A percentile compares a stretch with the other conserved stretches of the same genome.
These are phyloP conservation scores for Lophius americanus DNA, from an alignment of 2,797 vertebrate genomes.

Conservation along the genomic window DNA sequence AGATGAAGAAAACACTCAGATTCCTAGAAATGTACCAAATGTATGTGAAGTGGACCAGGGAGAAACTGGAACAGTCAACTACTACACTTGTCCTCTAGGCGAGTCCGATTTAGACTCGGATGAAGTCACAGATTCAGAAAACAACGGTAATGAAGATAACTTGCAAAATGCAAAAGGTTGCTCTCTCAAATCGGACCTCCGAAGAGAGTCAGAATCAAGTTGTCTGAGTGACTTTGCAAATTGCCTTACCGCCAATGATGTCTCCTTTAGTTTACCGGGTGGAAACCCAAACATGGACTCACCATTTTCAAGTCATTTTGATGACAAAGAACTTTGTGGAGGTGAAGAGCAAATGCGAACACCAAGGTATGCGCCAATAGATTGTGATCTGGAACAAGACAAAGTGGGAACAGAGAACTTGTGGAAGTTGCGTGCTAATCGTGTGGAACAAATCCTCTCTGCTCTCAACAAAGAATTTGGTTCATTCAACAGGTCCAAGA, in stretches of 20 bases:
- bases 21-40: background rate
- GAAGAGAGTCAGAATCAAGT: background rate
- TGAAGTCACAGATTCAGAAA: background rate
- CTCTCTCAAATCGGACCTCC: background rate
- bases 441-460: slow-evolving; percentile 21
- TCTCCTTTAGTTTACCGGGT: background rate
- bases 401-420: background rate
- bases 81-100: background rate
- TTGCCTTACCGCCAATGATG: background rate
- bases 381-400: background rate
- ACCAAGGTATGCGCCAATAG: rapidly evolving
- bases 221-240: background rate
- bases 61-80: background rate
- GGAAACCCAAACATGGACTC: background rate
- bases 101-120: slow-evolving; percentile 11
- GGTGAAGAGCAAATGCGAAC: slow-evolving; percentile 1
- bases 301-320: background rate
- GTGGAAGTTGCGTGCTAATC: slow-evolving; percentile 38
- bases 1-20: too few relatives aligned
- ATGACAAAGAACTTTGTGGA: background rate
- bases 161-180: background rate
- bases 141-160: rapidly evolving
- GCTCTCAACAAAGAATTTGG: background rate
- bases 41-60: background rate
- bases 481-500: rapidly evolving